phyloP scores from a whole-genome alignment of 2,113 vertebrate genomes.

The Camelus dromedarius region DNA sequence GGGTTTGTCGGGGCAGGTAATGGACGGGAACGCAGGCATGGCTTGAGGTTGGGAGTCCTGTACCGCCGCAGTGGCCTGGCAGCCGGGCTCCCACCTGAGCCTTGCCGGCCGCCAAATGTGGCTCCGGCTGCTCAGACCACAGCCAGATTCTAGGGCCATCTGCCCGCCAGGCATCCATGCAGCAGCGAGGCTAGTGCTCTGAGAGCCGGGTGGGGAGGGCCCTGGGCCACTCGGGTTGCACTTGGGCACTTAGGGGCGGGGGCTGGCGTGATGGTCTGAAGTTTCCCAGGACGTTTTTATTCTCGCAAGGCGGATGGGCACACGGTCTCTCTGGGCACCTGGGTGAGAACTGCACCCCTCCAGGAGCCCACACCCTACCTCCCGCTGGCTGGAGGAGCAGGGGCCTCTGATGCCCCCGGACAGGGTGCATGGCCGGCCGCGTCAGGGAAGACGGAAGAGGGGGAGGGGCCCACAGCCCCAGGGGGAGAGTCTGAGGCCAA shows the following conservation, averaged over 20 bases:
- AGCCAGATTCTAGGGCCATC: background rate
- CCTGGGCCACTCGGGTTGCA: background rate
- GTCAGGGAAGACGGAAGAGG: no score
- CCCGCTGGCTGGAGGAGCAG: background rate
- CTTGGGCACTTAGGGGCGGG: no score
- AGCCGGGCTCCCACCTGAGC: background rate
- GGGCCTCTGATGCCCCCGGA: background rate
- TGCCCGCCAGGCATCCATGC: background rate
- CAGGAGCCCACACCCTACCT: background rate
- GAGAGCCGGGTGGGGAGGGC: background rate
- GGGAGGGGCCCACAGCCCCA: background rate
- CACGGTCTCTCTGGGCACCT: background rate
- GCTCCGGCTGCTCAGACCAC: background rate
- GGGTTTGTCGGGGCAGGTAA: constrained; percentile 96
- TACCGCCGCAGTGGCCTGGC: fast-evolving
- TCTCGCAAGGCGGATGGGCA: background rate
- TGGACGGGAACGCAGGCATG: fast-evolving
- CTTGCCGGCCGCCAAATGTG: background rate
- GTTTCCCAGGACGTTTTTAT: background rate
- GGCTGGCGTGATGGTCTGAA: background rate
- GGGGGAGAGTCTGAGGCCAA: background rate
- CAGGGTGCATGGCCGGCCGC: no score
- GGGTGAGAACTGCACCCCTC: background rate
- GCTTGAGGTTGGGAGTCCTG: fast-evolving
- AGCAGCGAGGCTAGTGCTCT: no score